phyloP scores from a whole-genome alignment of 2,888 invertebrate genomes.

The Syrista parreyssii region DNA sequence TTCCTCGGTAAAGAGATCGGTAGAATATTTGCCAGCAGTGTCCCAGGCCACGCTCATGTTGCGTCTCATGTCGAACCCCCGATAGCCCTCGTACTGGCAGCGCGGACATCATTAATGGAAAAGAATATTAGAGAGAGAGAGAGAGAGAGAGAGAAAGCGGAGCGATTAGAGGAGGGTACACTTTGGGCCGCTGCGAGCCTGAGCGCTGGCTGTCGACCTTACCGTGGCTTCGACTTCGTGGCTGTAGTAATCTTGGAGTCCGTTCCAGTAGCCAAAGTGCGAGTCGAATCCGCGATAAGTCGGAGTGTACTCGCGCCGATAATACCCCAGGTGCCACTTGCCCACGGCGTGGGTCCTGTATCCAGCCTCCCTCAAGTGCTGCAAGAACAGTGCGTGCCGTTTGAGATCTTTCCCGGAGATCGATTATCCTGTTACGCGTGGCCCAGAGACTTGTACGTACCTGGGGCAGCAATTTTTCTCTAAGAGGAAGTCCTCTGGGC shows the following conservation, averaged over 20 bases:
- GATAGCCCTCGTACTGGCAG: conserved; percentile 54
- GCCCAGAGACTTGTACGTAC: too few species aligned
- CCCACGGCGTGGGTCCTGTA: conserved; percentile 87
- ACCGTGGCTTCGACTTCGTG: conserved; percentile 70
- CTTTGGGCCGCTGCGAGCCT: not conserved
- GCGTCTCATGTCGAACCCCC: conserved; percentile 74
- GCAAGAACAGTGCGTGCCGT: conserved; percentile 24
- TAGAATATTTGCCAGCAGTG: conserved; percentile 72
- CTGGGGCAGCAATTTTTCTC: conserved; percentile 78
- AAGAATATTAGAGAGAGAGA: too few species aligned
- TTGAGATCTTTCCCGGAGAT: too few species aligned
- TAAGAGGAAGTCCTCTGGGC: conserved; percentile 77
- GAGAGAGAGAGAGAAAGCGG: too few species aligned
- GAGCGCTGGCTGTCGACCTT: conserved; percentile 34
- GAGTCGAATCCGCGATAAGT: conserved; percentile 82
- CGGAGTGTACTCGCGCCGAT: conserved; percentile 77
- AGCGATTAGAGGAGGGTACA: too few species aligned
- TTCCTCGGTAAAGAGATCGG: conserved; percentile 75
- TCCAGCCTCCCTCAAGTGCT: conserved; percentile 73
- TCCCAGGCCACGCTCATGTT: conserved; percentile 70
- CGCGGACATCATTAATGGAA: conserved; percentile 9
- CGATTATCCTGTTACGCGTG: too few species aligned
- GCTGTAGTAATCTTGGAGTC: conserved; percentile 80
- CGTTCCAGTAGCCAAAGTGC: conserved; percentile 83
- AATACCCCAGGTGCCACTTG: conserved; percentile 92